These are phyloP conservation scores for Andrena fulva DNA, from an alignment of 2,888 invertebrate species.

Conservation along the genomic window DNA sequence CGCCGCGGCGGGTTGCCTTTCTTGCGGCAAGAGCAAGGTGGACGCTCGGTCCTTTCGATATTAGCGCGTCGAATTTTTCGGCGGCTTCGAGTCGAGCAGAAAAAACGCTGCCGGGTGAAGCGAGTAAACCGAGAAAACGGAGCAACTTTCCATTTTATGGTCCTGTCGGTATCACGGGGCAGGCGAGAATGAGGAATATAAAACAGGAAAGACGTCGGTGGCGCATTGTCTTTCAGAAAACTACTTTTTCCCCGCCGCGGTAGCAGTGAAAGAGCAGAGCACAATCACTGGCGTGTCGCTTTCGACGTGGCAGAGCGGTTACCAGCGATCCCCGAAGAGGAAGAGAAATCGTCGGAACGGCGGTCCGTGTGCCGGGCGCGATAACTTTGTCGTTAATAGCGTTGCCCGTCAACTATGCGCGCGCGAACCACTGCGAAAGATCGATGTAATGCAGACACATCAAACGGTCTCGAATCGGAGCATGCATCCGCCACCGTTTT, in stretches of 20 bases:
- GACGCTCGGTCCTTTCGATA: conserved; percentile 38
- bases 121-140: not conserved
- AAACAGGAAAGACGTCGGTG: not conserved
- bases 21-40: conserved; percentile 4
- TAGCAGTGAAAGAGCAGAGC: conserved; percentile 1
- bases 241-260: not conserved
- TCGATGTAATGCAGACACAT: conserved; percentile 55
- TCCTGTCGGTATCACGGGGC: not conserved
- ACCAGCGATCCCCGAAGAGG: conserved; percentile 34
- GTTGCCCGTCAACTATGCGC: not conserved
- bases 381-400: conserved; percentile 49
- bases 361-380: not conserved
- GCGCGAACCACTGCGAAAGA: conserved; percentile 39
- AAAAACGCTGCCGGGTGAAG: not conserved
- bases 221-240: conserved; percentile 21
- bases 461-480: conserved; percentile 62
- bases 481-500: conserved; percentile 63
- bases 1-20: conserved; percentile 28
- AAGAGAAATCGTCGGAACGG: conserved; percentile 53
- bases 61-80: conserved; percentile 21
- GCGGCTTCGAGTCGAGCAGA: not conserved
- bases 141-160: conserved; percentile 28
- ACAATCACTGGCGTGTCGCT: conserved; percentile 4
- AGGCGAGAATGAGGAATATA: conserved; percentile 4
- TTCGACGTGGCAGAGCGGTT: conserved; percentile 9